Conservation (phyloP, 2,113 vertebrate genomes). For the Nothocercus julius region DNA sequence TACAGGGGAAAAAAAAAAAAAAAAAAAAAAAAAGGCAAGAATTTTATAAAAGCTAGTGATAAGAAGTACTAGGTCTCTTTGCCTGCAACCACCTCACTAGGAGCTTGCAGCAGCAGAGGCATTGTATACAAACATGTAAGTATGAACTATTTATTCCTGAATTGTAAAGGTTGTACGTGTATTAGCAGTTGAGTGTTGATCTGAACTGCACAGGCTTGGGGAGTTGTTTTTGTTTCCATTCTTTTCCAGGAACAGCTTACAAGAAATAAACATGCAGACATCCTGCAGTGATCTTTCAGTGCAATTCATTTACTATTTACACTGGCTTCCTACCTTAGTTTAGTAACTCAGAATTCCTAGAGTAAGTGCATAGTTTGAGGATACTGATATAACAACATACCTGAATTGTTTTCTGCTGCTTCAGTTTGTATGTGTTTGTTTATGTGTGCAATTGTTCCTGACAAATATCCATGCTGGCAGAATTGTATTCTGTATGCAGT, state of each 20-base stretch:
- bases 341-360: background rate
- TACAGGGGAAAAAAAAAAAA: background rate
- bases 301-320: background rate
- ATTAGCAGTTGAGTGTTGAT: background rate
- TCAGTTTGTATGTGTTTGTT: background rate
- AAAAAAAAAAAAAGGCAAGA: background rate
- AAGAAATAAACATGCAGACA: background rate
- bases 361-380: background rate
- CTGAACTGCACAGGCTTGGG: background rate
- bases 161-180: background rate
- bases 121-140: constrained; percentile 44
- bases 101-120: background rate
- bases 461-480: background rate
- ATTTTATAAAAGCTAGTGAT: constrained; percentile 70
- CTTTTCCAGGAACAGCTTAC: constrained; percentile 25
- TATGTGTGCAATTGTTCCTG: background rate
- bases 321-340: constrained; percentile 10
- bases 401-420: background rate
- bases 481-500: background rate
- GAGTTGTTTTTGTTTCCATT: background rate
- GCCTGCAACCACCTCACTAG: constrained; percentile 20
- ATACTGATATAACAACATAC: background rate
- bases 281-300: background rate
- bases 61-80: background rate
- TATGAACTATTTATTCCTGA: background rate